Base-by-base conservation (phyloP, 2,888 invertebrate species). In the Eupithecia abbreviata region DNA sequence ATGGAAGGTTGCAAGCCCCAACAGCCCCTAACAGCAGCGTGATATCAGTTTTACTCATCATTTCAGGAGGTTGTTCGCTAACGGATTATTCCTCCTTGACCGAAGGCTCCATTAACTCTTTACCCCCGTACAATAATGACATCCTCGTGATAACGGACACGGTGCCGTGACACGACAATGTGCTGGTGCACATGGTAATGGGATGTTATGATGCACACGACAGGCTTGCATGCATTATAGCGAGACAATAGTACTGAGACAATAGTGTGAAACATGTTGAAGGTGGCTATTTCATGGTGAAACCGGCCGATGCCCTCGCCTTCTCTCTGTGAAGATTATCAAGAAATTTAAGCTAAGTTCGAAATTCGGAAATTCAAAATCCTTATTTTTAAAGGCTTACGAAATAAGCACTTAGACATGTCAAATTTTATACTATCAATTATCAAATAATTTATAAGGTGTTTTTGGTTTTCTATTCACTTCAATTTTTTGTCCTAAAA, bases 171-270 rank as follows among this genome's bases (percentile, higher is more conserved):
- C 76, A 71, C 71, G 74, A 73, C 74, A 77, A 78, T 77, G 74
- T n/a, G 70, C 62, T 62, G 62, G 62, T 30, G 18, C 65, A 77
- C 76, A 77, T 75, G 71, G 13, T 71, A 75, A 81, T 79, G 72
- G 70, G 73, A 30, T 74, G 74, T 77, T 77, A 49, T 74, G 73
- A 71, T 77, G 77, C 77, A 71, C 58, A 71, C 13, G 71, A 68
- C 70, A 72, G 65, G 74, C 55, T 62, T 74, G 69, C 77, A 75
- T 75, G 75, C 72, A 75, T 75, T 77, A 62, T 58, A 30, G 71
- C 13, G 72, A 69, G 69, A 77, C 74, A 77, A 77, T 77, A 12
- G 43, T 77, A n/a, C n/a, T n/a, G 72, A 69, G 69, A 77, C 74
- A 77, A 77, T 77, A 12, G 43, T 77, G 77, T 74, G 77, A 74